phyloP scores from a whole-genome alignment of 1,140 invertebrate genomes.

The Rhopalosiphum padi region DNA sequence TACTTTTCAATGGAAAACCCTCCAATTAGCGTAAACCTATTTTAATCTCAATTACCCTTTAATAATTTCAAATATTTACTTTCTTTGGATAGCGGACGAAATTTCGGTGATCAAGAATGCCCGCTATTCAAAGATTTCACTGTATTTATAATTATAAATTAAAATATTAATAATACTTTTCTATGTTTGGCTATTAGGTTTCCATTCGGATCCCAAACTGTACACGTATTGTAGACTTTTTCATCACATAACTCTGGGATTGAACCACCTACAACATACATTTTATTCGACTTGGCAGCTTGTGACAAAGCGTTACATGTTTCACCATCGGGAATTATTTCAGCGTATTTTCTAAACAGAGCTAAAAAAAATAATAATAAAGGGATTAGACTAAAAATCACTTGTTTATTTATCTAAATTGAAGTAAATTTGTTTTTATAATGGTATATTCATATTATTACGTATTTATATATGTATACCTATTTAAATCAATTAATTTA shows the following conservation, averaged over 20 bases:
- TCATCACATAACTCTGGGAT: constrained; percentile 80
- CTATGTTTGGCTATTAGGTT: constrained; percentile 76
- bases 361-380: constrained; percentile 64
- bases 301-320: constrained; percentile 75
- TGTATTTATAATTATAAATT: not conserved
- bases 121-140: too few relatives aligned
- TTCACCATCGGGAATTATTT: constrained; percentile 78
- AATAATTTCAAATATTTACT: too few relatives aligned
- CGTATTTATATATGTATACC: too few relatives aligned
- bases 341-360: constrained; percentile 86
- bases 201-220: constrained; percentile 84
- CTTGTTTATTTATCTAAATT: not conserved
- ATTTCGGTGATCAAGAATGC: too few relatives aligned
- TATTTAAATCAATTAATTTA: not conserved
- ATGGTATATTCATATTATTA: not conserved
- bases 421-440: not conserved
- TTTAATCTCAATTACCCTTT: too few relatives aligned
- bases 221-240: constrained; percentile 89
- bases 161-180: constrained; percentile 67
- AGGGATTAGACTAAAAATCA: not conserved
- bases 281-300: constrained; percentile 77
- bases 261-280: constrained; percentile 89
- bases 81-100: too few relatives aligned
- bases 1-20: too few relatives aligned
- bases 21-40: too few relatives aligned